Evolutionary conservation across 2,113 vertebrate genomes (phyloP), one percentile per base, ranked within the genome.

Genomic region (Plectropomus leopardus): DNA sequence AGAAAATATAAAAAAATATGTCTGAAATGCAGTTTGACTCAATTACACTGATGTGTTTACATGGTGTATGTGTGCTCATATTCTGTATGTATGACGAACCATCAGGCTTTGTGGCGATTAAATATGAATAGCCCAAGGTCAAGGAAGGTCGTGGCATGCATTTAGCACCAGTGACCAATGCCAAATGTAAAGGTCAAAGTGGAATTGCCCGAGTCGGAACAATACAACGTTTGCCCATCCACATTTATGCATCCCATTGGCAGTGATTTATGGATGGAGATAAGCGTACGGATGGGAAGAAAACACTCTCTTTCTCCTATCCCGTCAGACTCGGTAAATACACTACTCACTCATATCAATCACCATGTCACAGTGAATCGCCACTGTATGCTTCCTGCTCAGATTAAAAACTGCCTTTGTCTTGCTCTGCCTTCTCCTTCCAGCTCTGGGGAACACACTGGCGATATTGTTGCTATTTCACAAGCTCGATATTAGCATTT

Each of bases 261-360:
- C 88, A 84, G 86, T 96, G 94, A 96, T 96, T 95, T 95, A 96
- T 94, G 92, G 81, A 76, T 64, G 77, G 84, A 94, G 93, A 92
- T 95, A 94, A 95, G 93, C 88, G 76, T 73, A 80, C 59, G 84
- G 92, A 94, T 92, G 89, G 93, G 87, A 92, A 92, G 92, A 94
- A 94, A 95, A 94, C 93, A 92, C 91, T 94, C 89, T 93, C 90
- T 94, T 95, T 95, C 91, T 94, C 91, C 89, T 89, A 89, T 91
- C 90, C 92, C 87, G 90, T 95, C 95, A 94, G 92, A 88, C 92
- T 93, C 88, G 76, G 94, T 95, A 95, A 94, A 95, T 95, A 94
- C 90, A 87, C 86, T 87, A 83, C 92, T 94, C 92, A 91, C 92
- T 94, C 93, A 94, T 94, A 95, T 96, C 94, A 93, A 94, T 96